phyloP scores from a whole-genome alignment of 2,888 invertebrate species.

The Lordiphosa fenestrarum region DNA sequence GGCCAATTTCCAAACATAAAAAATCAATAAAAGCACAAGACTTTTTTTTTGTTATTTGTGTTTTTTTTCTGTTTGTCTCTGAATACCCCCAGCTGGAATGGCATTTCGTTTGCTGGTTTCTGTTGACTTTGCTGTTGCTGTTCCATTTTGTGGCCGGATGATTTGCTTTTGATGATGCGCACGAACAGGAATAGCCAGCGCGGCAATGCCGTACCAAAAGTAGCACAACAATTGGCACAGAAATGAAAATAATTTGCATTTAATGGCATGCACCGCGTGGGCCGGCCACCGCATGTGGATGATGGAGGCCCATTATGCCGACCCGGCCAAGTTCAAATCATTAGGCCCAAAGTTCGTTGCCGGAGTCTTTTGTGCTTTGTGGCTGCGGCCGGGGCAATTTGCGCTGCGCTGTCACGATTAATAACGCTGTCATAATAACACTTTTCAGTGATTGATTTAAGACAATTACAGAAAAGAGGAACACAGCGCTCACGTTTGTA shows the following conservation, averaged over 20 bases:
- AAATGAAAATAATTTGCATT: conserved; percentile 73
- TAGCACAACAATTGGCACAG: conserved; percentile 66
- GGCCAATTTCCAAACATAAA: conserved; percentile 57
- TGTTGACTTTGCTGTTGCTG: conserved; percentile 34
- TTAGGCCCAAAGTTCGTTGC: conserved; percentile 53
- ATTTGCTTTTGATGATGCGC: conserved; percentile 72
- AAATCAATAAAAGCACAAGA: conserved; percentile 65
- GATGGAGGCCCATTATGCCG: conserved; percentile 7
- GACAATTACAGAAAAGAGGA: conserved; percentile 74
- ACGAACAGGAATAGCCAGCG: conserved; percentile 27
- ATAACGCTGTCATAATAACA: conserved; percentile 74
- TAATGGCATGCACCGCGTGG: conserved; percentile 62
- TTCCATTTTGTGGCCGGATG: conserved; percentile 38
- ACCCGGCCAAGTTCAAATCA: conserved; percentile 63
- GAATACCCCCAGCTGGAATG: conserved; percentile 29
- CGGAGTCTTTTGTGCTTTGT: conserved; percentile 3
- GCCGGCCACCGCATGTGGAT: conserved; percentile 51
- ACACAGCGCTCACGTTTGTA: conserved; percentile 71
- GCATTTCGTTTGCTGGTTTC: conserved; percentile 13
- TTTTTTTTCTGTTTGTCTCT: conserved; percentile 18
- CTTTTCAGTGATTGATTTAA: conserved; percentile 74
- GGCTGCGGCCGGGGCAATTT: conserved; percentile 44
- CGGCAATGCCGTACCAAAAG: conserved; percentile 25
- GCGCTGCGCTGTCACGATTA: conserved; percentile 71
- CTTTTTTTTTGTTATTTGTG: conserved; percentile 35